Evolutionary conservation across 2,888 invertebrate species (phyloP).

Genomic region (Geotrupes spiniger): DNA sequence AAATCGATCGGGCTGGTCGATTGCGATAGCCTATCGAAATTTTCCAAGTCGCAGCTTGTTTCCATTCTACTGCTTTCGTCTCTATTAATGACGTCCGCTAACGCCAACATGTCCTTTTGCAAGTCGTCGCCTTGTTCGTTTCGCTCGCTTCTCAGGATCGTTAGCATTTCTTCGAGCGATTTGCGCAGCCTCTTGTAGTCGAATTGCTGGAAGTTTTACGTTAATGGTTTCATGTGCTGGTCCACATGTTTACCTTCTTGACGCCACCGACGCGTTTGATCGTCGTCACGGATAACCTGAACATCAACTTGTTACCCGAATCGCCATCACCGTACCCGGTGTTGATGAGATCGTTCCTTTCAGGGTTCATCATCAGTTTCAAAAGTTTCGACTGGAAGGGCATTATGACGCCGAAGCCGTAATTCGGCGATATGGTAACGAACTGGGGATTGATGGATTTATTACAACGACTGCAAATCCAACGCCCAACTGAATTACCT

Average conservation of each 20-base stretch:
- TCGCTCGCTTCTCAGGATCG: slow-evolving; percentile 5
- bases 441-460: slow-evolving; percentile 23
- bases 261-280: slow-evolving; percentile 26
- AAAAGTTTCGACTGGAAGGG: slow-evolving; percentile 30
- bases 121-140: neutral
- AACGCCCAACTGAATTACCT: slow-evolving; percentile 24
- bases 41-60: neutral
- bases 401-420: slow-evolving; percentile 34
- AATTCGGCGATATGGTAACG: slow-evolving; percentile 33
- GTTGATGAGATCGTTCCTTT: slow-evolving; percentile 23
- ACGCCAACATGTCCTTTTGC: slow-evolving; percentile 6
- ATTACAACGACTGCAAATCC: too few species aligned
- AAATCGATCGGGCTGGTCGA: too few species aligned
- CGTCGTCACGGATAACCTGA: slow-evolving; percentile 24
- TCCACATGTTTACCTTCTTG: slow-evolving; percentile 15
- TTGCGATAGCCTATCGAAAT: neutral
- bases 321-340: neutral
- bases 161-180: slow-evolving; percentile 3
- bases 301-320: slow-evolving; percentile 3
- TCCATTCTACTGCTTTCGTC: neutral
- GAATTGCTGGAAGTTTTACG: slow-evolving; percentile 9
- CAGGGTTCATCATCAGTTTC: slow-evolving; percentile 27
- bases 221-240: neutral
- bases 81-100: neutral
- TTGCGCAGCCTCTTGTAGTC: slow-evolving; percentile 5